Conservation (phyloP, 2,888 invertebrate genomes). For the Acanthacorydalis orientalis region DNA sequence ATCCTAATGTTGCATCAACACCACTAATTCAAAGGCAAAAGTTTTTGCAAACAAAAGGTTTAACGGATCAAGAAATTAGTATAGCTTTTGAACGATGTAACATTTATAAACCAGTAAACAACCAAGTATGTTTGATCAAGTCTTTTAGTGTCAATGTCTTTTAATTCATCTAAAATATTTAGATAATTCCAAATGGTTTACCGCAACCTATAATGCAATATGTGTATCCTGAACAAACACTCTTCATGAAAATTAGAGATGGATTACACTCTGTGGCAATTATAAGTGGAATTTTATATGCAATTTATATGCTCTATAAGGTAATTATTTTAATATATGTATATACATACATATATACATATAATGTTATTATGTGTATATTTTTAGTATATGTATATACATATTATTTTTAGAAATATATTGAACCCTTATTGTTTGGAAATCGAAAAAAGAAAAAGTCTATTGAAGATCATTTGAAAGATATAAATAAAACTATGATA, state of each 20-base stretch:
- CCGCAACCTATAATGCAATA: not conserved
- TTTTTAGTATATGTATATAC: too few species aligned
- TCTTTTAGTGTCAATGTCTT: not conserved
- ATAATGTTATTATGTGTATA: too few species aligned
- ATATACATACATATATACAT: too few species aligned
- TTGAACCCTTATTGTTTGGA: conserved; percentile 51
- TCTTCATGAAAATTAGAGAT: conserved; percentile 42
- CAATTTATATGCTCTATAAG: conserved; percentile 67
- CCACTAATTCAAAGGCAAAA: conserved; percentile 62
- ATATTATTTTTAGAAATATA: conserved; percentile 19
- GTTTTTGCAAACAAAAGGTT: conserved; percentile 60
- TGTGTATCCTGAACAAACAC: conserved; percentile 20
- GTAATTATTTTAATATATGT: conserved; percentile 24
- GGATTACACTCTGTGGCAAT: conserved; percentile 52
- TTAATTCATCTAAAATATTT: not conserved
- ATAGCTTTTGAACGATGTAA: conserved; percentile 50
- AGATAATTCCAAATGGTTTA: conserved; percentile 2
- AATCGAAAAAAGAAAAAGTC: conserved; percentile 39
- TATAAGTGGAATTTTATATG: conserved; percentile 63
- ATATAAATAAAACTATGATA: conserved; percentile 49
- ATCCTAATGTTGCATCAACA: conserved; percentile 65
- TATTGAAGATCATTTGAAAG: conserved; percentile 46
- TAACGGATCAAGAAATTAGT: conserved; percentile 57
- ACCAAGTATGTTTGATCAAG: too few species aligned
- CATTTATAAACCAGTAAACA: too few species aligned